Evolutionary conservation across 1,140 invertebrate genomes (phyloP).

Genomic region (Drosophila ohnishii): DNA sequence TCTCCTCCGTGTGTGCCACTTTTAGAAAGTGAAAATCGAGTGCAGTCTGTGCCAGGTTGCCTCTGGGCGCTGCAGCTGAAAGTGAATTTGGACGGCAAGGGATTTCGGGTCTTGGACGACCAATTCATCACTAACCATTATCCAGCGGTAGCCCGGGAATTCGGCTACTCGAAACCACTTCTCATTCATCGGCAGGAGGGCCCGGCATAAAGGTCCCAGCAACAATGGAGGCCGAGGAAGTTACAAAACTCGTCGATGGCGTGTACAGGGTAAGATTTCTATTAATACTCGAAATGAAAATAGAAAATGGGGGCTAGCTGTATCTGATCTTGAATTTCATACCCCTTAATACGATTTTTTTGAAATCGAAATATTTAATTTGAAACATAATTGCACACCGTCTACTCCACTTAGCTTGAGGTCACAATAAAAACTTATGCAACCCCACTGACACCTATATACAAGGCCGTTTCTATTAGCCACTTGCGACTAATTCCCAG

Average conservation of each 20-base stretch:
- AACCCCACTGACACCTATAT: slow-evolving; percentile 41
- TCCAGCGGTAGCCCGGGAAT: slow-evolving; percentile 43
- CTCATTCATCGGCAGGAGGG: slow-evolving; percentile 38
- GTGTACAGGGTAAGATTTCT: slow-evolving; percentile 90
- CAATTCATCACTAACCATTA: slow-evolving; percentile 14
- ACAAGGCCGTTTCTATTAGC: slow-evolving; percentile 65
- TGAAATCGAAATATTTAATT: slow-evolving; percentile 12
- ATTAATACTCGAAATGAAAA: slow-evolving; percentile 8
- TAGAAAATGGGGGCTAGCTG: not conserved
- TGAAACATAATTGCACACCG: slow-evolving; percentile 2
- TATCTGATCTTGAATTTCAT: not conserved
- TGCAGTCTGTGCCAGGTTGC: slow-evolving; percentile 41
- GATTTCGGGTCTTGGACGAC: slow-evolving; percentile 14
- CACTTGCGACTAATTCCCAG: slow-evolving; percentile 50
- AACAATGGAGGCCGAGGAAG: slow-evolving; percentile 92
- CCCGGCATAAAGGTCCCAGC: slow-evolving; percentile 11
- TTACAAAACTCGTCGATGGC: slow-evolving; percentile 94
- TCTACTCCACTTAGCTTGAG: slow-evolving; percentile 11
- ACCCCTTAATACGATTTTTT: not conserved
- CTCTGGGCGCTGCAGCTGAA: slow-evolving; percentile 66
- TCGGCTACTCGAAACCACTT: slow-evolving; percentile 31
- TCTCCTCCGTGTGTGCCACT: slow-evolving; percentile 63
- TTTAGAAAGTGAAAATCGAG: slow-evolving; percentile 81
- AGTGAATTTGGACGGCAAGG: slow-evolving; percentile 65
- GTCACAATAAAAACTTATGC: slow-evolving; percentile 39